Evolutionary conservation across 2,888 invertebrate genomes (phyloP), one percentile per base, ranked within the genome.

Genomic region (Chelonus formosanus): DNA sequence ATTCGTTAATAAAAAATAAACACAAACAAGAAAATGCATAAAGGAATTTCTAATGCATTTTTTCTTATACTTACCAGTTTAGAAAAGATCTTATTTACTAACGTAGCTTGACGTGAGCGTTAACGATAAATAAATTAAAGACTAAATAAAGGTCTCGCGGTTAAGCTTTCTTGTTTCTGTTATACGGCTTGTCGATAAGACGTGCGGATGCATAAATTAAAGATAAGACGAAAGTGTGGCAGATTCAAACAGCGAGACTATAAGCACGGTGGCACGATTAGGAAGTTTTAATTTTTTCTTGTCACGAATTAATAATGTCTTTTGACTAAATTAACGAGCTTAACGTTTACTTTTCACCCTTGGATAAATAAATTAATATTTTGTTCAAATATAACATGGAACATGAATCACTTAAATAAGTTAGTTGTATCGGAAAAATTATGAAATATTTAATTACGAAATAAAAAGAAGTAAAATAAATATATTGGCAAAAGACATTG

Each of bases 171-270:
- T 8, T 32, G 52, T 52, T 7, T 68, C 67, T 70, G 66, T 68
- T 52, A 52, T 34, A 50, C 65, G 59, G 56, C 67, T 67, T 63
- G 67, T 63, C 48, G 71, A 72, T 74, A 71, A 71, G 74, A 70
- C 67, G 61, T 68, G 67, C 54, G 54, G 72, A 70, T 58, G 71
- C 71, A 69, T 71, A 70, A 58, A 70, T 75, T 74, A 64, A 72
- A 65, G 72, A 75, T 73, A 74, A 74, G 70, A 43, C 61, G 52
- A 50, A 8, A 50, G 20, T 50, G 44, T 44, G 61, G 10, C 43
- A 65, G 48, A 54, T 55, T 40, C 53, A 57, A 61, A 50, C 50
- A 43, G 32, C 20, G 43, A 48, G 47, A 54, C 53, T 55, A 44
- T 59, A 47, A 55, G 58, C 48, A 54, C 34, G 32, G 40, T 52